Conservation (phyloP, 2,797 vertebrate species). For the Syngnathus acus region DNA sequence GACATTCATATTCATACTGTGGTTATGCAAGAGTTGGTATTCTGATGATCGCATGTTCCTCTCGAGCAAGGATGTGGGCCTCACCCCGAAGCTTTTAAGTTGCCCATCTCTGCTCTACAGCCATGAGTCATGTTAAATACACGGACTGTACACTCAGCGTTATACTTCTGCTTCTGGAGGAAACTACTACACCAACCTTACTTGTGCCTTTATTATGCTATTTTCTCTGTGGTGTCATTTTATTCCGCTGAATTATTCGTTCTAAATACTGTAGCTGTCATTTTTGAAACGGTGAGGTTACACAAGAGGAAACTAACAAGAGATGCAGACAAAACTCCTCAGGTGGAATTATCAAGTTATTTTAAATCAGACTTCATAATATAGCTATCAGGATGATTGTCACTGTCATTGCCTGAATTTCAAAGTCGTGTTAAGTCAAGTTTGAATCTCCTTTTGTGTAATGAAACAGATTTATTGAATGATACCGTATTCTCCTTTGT, state of each 20-base stretch:
- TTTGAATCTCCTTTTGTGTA: background rate
- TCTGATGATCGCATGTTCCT: background rate
- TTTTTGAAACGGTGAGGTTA: background rate
- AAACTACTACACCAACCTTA: background rate
- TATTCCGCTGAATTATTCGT: background rate
- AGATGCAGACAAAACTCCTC: background rate
- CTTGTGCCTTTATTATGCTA: background rate
- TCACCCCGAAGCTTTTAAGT: background rate
- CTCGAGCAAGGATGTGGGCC: too few relatives aligned
- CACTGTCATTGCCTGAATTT: background rate
- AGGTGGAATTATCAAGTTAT: background rate
- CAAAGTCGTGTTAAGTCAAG: background rate
- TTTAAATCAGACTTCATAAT: background rate
- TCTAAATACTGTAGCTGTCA: background rate
- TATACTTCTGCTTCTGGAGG: background rate
- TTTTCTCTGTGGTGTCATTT: background rate
- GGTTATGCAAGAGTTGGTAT: background rate
- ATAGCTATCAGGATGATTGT: background rate
- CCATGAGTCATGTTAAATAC: background rate
- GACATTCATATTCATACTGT: background rate
- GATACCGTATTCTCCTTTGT: background rate
- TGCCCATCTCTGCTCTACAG: background rate
- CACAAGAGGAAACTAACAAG: background rate
- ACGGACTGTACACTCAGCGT: background rate
- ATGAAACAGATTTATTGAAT: conserved; percentile 3